Conservation (phyloP, 53 echinoderm and acorn worm genomes). For the Pentamera pediparva region DNA sequence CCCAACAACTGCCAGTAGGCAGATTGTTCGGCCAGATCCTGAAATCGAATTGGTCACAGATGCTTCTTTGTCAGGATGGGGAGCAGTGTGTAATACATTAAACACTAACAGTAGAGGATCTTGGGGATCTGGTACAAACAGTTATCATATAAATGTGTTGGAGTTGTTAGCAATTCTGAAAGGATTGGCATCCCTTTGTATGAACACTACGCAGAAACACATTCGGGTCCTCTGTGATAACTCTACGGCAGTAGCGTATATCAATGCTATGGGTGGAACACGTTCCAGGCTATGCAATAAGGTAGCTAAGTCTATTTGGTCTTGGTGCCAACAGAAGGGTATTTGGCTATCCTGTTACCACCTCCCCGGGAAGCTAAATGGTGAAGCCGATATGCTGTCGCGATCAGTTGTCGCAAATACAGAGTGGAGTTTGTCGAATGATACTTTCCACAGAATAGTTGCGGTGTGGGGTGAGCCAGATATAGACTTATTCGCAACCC, state of each 20-base stretch:
- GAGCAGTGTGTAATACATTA: too few species aligned
- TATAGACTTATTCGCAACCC: slow-evolving; percentile 19
- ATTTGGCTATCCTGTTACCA: slow-evolving; percentile 2
- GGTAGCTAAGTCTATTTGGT: background rate
- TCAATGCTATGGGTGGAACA: slow-evolving; percentile 20
- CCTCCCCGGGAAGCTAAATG: slow-evolving; percentile 14
- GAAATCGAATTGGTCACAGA: too few species aligned
- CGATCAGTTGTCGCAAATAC: background rate
- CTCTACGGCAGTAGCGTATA: background rate
- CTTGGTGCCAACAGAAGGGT: background rate
- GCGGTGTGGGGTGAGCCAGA: background rate
- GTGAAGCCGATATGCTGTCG: background rate
- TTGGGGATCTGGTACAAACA: too few species aligned
- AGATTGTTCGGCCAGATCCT: too few species aligned
- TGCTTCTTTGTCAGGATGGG: too few species aligned
- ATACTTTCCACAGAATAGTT: background rate
- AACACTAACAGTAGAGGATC: too few species aligned
- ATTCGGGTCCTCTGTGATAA: background rate
- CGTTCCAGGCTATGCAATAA: background rate
- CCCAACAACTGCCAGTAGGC: too few species aligned
- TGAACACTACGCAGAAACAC: too few species aligned
- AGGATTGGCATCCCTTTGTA: too few species aligned
- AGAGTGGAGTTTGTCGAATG: background rate
- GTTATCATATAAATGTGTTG: too few species aligned
- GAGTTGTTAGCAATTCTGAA: too few species aligned